Conservation (phyloP, 2,113 vertebrate genomes). For the Oostethus manadensis region DNA sequence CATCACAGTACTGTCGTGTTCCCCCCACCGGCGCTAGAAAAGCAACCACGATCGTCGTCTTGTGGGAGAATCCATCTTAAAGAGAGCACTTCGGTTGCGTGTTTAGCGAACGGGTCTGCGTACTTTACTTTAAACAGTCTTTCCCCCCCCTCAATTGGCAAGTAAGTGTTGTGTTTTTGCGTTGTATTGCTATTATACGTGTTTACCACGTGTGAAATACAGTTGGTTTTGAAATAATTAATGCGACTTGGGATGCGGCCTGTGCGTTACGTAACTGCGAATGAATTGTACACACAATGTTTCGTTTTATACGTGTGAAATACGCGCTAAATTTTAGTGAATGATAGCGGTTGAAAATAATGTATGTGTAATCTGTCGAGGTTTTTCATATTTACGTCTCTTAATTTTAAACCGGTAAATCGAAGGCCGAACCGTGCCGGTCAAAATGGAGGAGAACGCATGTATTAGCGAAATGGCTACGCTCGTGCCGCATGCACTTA, state of each 20-base stretch:
- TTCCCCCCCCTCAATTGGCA: neutral
- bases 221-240: fast-evolving
- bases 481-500: conserved; percentile 18
- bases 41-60: conserved; percentile 70
- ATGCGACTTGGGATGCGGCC: conserved; percentile 22
- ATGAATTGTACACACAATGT: conserved; percentile 16
- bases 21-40: conserved; percentile 69
- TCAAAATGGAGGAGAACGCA: conserved; percentile 71
- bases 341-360: neutral
- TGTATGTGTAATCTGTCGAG: neutral
- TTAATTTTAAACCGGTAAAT: neutral
- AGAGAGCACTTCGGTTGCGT: conserved; percentile 63
- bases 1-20: conserved; percentile 37
- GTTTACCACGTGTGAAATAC: fast-evolving
- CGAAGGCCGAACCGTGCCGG: conserved; percentile 26
- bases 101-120: conserved; percentile 49
- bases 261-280: conserved; percentile 65
- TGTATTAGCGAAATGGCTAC: conserved; percentile 57
- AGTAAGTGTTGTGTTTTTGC: conserved; percentile 19
- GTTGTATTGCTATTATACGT: too few species aligned
- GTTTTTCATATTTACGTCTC: neutral
- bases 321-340: conserved; percentile 17
- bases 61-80: conserved; percentile 74
- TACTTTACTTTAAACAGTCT: conserved; percentile 11
- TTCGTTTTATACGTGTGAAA: conserved; percentile 28